These are phyloP conservation scores for Etheostoma nigrum DNA, from an alignment of 2,797 vertebrate genomes.

Conservation along the genomic window DNA sequence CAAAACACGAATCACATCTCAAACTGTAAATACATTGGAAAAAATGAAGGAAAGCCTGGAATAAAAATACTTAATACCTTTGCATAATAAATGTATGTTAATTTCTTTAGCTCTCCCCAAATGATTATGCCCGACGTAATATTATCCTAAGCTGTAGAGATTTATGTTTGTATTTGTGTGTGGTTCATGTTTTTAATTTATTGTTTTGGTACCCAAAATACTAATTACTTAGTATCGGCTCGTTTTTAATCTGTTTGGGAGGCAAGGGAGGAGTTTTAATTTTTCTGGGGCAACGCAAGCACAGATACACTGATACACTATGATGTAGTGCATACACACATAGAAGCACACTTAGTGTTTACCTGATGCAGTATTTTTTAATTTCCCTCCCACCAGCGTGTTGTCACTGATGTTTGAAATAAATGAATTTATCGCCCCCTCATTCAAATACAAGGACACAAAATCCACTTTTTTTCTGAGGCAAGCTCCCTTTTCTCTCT, in stretches of 20 bases:
- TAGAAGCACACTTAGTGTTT: slow-evolving; percentile 28
- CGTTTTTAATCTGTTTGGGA: slow-evolving; percentile 54
- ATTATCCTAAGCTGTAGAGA: slow-evolving; percentile 39
- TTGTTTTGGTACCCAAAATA: slow-evolving; percentile 57
- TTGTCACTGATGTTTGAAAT: slow-evolving; percentile 43
- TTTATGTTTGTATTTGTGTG: slow-evolving; percentile 44
- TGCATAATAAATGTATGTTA: slow-evolving; percentile 40
- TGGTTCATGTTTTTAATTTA: slow-evolving; percentile 33
- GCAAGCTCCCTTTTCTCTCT: not conserved
- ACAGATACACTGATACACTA: not conserved
- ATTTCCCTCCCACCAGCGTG: slow-evolving; percentile 52
- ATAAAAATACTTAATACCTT: slow-evolving; percentile 40
- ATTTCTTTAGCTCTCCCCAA: slow-evolving; percentile 28
- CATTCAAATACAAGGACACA: slow-evolving; percentile 56
- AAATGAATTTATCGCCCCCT: slow-evolving; percentile 56
- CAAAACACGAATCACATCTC: slow-evolving; percentile 2
- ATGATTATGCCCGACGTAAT: slow-evolving; percentile 39
- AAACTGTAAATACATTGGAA: slow-evolving; percentile 16
- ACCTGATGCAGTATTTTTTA: slow-evolving; percentile 55
- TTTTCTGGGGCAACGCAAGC: slow-evolving; percentile 35
- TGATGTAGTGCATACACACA: not conserved
- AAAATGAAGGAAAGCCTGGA: slow-evolving; percentile 16
- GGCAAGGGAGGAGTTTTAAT: slow-evolving; percentile 24
- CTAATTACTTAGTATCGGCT: slow-evolving; percentile 54
- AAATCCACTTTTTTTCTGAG: slow-evolving; percentile 5